Percentiles rank a stretch among this genome's conserved stretches.
Conservation (phyloP, 1,140 invertebrate genomes). For the Papilio helenus region DNA sequence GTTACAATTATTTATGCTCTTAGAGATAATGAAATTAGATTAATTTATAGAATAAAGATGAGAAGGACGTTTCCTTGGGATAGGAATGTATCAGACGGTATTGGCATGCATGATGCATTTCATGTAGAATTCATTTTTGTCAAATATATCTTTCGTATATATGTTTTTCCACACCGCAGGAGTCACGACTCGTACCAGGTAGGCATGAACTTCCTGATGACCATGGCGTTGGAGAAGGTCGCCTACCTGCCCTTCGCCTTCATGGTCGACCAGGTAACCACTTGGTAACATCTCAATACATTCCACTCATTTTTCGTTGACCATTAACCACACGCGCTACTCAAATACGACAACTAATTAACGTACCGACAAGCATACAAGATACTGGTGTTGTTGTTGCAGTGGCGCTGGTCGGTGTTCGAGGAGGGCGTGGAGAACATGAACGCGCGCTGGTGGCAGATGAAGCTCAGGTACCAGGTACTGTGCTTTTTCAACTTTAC, state of each 20-base stretch:
- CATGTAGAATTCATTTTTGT: too few species aligned
- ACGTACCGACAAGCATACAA: too few species aligned
- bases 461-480: slow-evolving; percentile 86
- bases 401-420: slow-evolving; percentile 92
- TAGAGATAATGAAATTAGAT: too few species aligned
- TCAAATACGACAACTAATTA: too few species aligned
- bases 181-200: slow-evolving; percentile 87
- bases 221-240: slow-evolving; percentile 92
- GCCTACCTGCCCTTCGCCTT: slow-evolving; percentile 91
- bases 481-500: background rate
- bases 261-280: slow-evolving; percentile 87
- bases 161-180: slow-evolving; percentile 49
- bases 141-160: too few species aligned
- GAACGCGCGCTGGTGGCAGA: slow-evolving; percentile 92
- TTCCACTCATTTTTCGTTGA: too few species aligned
- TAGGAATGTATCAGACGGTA: too few species aligned
- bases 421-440: slow-evolving; percentile 88
- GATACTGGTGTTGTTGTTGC: slow-evolving; percentile 49
- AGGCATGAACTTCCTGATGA: slow-evolving; percentile 91
- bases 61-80: background rate
- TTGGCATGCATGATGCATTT: too few species aligned
- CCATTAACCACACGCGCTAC: too few species aligned
- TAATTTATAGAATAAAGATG: background rate
- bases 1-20: too few species aligned
- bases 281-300: background rate